Conservation (phyloP, 2,888 invertebrate genomes). For the Heteromyza rotundicornis region DNA sequence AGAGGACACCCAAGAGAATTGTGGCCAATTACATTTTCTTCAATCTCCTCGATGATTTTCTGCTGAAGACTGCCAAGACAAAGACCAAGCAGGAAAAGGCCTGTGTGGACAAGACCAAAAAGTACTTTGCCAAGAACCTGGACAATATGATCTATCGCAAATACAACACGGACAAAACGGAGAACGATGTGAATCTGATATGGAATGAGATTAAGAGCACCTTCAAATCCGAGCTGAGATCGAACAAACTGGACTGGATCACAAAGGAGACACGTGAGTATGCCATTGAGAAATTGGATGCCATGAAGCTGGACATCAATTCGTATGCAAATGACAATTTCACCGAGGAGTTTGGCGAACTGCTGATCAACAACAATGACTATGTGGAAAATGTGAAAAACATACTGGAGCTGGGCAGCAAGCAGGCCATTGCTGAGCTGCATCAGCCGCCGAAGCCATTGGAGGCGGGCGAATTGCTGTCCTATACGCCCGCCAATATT, state of each 20-base stretch:
- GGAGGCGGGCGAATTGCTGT: constrained; percentile 35
- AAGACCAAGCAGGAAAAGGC: constrained; percentile 23
- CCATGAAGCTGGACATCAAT: constrained; percentile 46
- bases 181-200: constrained; percentile 44
- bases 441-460: constrained; percentile 40
- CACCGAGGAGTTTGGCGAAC: constrained; percentile 41
- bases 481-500: constrained; percentile 49
- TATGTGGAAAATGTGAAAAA: constrained; percentile 42
- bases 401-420: neutral
- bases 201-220: constrained; percentile 49
- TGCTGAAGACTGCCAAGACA: constrained; percentile 28
- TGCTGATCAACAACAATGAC: constrained; percentile 37
- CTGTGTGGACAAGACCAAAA: constrained; percentile 42
- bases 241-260: constrained; percentile 44
- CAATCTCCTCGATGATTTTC: constrained; percentile 42
- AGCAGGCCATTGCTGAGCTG: constrained; percentile 27
- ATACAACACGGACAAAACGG: constrained; percentile 41
- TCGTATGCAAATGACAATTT: constrained; percentile 42
- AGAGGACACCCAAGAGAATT: constrained; percentile 33
- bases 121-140: constrained; percentile 49
- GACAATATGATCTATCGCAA: constrained; percentile 54
- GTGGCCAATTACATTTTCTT: constrained; percentile 57
- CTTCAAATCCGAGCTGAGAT: constrained; percentile 40
- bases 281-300: constrained; percentile 45
- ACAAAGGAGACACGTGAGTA: constrained; percentile 32